A percentile compares a stretch with the other conserved stretches of the same genome.
These are phyloP conservation scores for Neodon shergylaensis DNA, from an alignment of 2,113 vertebrate genomes.

Conservation along the genomic window DNA sequence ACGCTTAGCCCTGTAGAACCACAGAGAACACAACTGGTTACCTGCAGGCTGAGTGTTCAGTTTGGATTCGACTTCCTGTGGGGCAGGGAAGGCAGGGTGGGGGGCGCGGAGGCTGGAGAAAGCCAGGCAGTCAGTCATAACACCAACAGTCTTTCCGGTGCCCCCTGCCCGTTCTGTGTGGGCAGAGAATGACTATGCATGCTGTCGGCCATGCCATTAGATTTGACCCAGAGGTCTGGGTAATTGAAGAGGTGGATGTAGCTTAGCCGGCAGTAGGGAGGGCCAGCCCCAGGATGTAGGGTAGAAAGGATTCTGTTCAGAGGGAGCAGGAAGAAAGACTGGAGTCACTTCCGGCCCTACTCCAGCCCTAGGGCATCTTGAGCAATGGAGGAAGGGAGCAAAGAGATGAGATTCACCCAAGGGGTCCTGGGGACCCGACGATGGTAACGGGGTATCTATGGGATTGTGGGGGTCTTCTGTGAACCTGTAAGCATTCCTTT, in stretches of 20 bases:
- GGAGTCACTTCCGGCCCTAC: neutral
- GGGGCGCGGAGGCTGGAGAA: neutral
- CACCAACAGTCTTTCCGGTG: neutral
- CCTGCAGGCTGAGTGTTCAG: neutral
- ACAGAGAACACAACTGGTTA: neutral
- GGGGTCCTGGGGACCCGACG: neutral
- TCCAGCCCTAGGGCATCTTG: neutral
- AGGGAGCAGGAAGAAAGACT: too few relatives aligned
- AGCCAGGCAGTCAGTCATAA: neutral
- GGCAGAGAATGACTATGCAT: neutral
- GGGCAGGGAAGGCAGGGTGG: rapidly evolving
- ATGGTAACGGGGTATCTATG: neutral
- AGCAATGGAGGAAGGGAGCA: neutral
- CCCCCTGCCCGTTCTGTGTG: neutral
- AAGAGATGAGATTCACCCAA: neutral
- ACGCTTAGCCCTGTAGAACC: neutral
- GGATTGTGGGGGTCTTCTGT: too few relatives aligned
- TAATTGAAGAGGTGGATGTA: neutral
- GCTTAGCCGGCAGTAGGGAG: neutral
- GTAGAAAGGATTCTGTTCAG: neutral
- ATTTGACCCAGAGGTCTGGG: neutral
- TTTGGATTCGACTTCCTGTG: neutral
- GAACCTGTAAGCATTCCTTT: too few relatives aligned
- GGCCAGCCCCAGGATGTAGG: too few relatives aligned
- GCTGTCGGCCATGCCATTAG: neutral